Evolutionary conservation across 1,140 invertebrate species (phyloP).

Genomic region (Trichonephila clavata): DNA sequence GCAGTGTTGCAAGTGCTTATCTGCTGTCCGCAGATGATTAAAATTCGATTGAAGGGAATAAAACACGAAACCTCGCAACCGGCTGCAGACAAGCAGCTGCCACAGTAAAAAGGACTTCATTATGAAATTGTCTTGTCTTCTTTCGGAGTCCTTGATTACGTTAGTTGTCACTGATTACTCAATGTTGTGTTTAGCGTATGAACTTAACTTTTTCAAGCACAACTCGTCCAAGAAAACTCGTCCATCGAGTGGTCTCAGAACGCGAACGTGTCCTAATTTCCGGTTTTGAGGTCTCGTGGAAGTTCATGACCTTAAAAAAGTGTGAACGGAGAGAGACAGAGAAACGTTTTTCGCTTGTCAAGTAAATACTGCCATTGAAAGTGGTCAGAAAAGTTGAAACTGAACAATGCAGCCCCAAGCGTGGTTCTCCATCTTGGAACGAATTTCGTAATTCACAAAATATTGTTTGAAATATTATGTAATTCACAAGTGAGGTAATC

Average conservation of each 20-base stretch:
- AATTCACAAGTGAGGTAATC: too few species aligned
- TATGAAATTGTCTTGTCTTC: not conserved
- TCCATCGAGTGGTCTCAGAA: not conserved
- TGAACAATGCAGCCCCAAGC: too few species aligned
- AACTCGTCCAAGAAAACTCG: not conserved
- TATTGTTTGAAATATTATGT: too few species aligned
- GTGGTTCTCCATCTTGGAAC: too few species aligned
- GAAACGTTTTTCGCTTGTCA: not conserved
- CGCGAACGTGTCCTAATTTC: not conserved
- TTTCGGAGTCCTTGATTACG: not conserved
- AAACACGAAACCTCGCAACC: not conserved
- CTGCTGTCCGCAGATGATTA: not conserved
- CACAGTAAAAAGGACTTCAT: not conserved
- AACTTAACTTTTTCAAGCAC: not conserved
- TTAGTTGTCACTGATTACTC: constrained; percentile 6
- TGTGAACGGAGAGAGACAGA: not conserved
- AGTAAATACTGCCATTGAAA: not conserved
- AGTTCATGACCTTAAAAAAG: constrained; percentile 1
- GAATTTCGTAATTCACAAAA: too few species aligned
- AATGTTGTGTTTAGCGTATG: not conserved
- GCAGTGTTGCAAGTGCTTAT: not conserved
- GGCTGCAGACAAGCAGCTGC: not conserved
- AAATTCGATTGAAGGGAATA: not conserved
- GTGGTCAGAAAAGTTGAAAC: not conserved
- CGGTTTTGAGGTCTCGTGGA: constrained; percentile 9